Base-by-base conservation (phyloP, 2,113 vertebrate species). In the Pleuronectes platessa region DNA sequence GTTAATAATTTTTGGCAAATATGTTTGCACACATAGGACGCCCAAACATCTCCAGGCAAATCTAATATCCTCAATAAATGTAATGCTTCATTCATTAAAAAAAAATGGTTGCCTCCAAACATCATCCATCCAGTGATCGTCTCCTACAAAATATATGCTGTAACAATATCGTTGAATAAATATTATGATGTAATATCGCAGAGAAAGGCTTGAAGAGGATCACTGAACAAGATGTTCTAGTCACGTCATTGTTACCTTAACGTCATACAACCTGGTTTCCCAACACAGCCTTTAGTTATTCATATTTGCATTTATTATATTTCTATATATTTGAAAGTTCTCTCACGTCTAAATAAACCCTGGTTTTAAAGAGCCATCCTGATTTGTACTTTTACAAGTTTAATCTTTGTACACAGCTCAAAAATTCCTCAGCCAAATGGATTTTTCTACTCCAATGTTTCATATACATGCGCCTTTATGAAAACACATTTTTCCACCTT, bases 401-500 rank as follows among this genome's bases (percentile, higher is more conserved):
- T 21, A 63, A 53, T 63, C n/a, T 24, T 69, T 6, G 0, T n/a
- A 23, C 4, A 61, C 20, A 51, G 20, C 2, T 23, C 40, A 74
- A 51, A 1, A 23, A 1, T 1, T 26, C 58, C 35, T 63, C 27
- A 18, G 20, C 62, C 24, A 59, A 45, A 65, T n/a, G 60, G 54
- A 45, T 53, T 58, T 56, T 20, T 3, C 20, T 66, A 1, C 23
- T 58, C 20, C 12, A 27, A 2, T 55, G 0, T 23, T 74, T 74
- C 55, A 69, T 74, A 67, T 72, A 77, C 0, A 37, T 81, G 37
- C 24, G 60, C 77, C n/a, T 2, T 60, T 3, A 81, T 80, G 11
- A 71, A 90, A 79, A 79, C 4, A 54, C 5, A 20, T 17, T 72
- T 70, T 67, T 80, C 53, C 68, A 24, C 58, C 47, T 8, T 1